Evolutionary conservation across 2,797 vertebrate species (phyloP), one percentile per base, ranked within the genome.

Genomic region (Etheostoma perlongum): DNA sequence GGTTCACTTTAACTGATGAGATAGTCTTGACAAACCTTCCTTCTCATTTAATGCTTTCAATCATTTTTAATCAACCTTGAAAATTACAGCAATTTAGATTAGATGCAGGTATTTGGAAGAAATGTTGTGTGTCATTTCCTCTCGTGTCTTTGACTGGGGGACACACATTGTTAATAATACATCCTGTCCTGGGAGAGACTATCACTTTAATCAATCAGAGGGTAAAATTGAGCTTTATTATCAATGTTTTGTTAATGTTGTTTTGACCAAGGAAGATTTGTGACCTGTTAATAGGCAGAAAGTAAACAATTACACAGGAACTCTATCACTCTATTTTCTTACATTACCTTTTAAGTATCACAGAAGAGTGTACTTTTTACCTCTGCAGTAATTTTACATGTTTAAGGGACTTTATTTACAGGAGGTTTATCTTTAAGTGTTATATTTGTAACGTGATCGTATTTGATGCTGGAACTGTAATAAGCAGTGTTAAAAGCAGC

Each of bases 91-190:
- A 59, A 67, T 78, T 76, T n/a, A 66, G 51, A 70, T 66, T 23
- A 55, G 18, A 61, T 52, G 52, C 57, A 66, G 76, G 65, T 36
- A 71, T 79, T 70, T 76, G 23, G 70, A 57, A 67, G 52, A 75
- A 21, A 77, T 60, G 36, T 60, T 48, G 27, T 6, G 40, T 40
- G 55, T 74, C 78, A 82, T 86, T 86, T 82, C 15, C 19, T 66
- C n/a, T 19, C n/a, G 30, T 63, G 69, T 57, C 51, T 72, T 61
- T 62, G 40, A 63, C 49, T 51, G 44, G 33, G 46, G 30, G 70
- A 53, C 4, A 11, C 36, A 53, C 46, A 55, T 16, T 51, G 52
- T 69, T 78, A 78, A 78, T 76, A 73, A 78, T 76, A 74, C 18
- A 81, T 81, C 69, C 23, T 27, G 48, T 40, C 25, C 59, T 30